Percentiles rank a stretch among this genome's conserved stretches.
Conservation (phyloP, 2,888 invertebrate genomes). For the Brachypalpus laphriformis region DNA sequence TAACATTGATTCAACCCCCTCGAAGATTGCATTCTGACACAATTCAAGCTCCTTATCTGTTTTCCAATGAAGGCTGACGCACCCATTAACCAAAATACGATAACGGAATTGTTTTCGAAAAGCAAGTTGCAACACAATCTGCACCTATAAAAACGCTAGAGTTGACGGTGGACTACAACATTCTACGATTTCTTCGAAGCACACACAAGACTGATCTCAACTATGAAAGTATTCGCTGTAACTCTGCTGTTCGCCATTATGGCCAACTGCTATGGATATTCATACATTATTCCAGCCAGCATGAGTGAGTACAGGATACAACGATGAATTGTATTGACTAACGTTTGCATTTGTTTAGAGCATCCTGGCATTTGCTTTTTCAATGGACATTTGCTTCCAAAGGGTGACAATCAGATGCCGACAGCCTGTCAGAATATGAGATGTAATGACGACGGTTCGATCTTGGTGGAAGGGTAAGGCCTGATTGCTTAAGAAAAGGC, state of each 20-base stretch:
- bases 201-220: background rate
- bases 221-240: conserved; percentile 31
- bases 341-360: conserved; percentile 25
- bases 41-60: conserved; percentile 5
- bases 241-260: conserved; percentile 22
- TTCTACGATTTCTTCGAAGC: conserved; percentile 2
- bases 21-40: background rate
- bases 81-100: conserved; percentile 5
- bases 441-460: conserved; percentile 76
- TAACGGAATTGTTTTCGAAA: background rate
- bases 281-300: conserved; percentile 47
- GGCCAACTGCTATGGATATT: conserved; percentile 50
- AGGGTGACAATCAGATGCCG: conserved; percentile 75
- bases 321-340: background rate
- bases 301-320: conserved; percentile 39
- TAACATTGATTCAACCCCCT: background rate
- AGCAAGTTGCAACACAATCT: conserved; percentile 4
- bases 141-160: conserved; percentile 7
- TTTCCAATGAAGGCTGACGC: background rate
- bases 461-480: conserved; percentile 76
- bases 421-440: conserved; percentile 75
- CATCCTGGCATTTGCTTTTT: conserved; percentile 75
- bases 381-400: conserved; percentile 74
- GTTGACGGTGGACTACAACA: background rate
- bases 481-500: background rate